These are phyloP conservation scores for Papilio polyxenes DNA, from an alignment of 1,140 invertebrate genomes.

Conservation along the genomic window DNA sequence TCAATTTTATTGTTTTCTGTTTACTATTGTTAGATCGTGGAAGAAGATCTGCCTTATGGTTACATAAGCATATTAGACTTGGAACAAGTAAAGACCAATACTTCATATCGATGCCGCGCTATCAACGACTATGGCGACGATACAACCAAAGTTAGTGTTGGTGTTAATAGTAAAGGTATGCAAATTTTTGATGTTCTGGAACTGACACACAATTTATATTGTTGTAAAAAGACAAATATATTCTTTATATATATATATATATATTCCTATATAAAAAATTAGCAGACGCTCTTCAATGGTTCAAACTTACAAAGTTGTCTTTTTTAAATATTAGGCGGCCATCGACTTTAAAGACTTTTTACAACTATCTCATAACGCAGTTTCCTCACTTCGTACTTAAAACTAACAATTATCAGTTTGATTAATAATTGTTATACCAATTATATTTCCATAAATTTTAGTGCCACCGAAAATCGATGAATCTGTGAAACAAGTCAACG, in stretches of 20 bases:
- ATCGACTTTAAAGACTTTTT: no score
- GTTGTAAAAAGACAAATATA: no score
- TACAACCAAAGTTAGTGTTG: slow-evolving; percentile 40
- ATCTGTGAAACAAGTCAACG: background rate
- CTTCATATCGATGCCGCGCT: slow-evolving; percentile 51
- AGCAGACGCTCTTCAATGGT: no score
- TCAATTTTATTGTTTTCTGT: background rate
- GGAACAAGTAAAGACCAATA: slow-evolving; percentile 44
- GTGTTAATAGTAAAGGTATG: slow-evolving; percentile 30
- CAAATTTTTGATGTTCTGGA: no score
- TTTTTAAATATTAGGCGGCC: no score
- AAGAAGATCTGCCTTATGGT: slow-evolving; percentile 45
- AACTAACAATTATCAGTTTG: background rate
- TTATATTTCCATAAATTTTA: background rate
- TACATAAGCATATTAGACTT: slow-evolving; percentile 49
- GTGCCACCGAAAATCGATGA: slow-evolving; percentile 3
- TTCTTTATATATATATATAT: no score
- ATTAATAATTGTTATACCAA: background rate
- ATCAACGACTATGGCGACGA: slow-evolving; percentile 39
- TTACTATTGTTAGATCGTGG: slow-evolving; percentile 41
- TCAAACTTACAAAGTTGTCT: no score
- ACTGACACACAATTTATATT: no score
- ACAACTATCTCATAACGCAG: background rate
- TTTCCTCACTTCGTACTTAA: no score
- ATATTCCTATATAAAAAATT: no score